phyloP scores from a whole-genome alignment of 2,113 vertebrate species.

The Macrotus californicus region DNA sequence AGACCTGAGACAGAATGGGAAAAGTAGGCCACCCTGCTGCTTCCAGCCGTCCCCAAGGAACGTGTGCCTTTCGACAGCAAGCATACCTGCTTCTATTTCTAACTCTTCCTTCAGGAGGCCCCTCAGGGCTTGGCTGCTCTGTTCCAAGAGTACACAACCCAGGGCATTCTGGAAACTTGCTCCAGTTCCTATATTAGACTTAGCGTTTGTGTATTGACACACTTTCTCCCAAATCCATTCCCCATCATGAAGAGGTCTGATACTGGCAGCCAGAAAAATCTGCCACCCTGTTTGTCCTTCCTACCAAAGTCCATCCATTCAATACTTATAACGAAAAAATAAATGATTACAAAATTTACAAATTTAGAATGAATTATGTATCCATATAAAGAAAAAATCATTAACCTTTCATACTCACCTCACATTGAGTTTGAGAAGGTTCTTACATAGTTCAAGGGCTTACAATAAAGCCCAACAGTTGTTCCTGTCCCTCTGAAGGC shows the following conservation, averaged over 20 bases:
- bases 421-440: background rate
- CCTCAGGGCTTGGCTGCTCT: conserved; percentile 49
- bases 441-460: background rate
- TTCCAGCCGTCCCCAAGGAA: conserved; percentile 51
- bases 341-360: background rate
- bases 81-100: conserved; percentile 47
- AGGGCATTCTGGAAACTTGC: conserved; percentile 43
- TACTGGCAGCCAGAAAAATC: conserved; percentile 20
- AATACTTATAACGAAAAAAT: background rate
- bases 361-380: background rate
- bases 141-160: conserved; percentile 45
- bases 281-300: background rate
- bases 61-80: background rate
- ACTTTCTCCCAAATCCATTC: conserved; percentile 36
- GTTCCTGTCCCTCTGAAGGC: background rate
- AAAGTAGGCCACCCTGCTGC: background rate
- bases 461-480: background rate
- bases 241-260: conserved; percentile 43
- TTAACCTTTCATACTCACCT: background rate
- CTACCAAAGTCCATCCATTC: conserved; percentile 5
- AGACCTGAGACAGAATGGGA: background rate
- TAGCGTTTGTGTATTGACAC: conserved; percentile 45
- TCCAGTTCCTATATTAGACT: conserved; percentile 58
- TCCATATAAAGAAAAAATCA: background rate
- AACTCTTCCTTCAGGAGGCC: conserved; percentile 55